A percentile compares a stretch with the other conserved stretches of the same genome.
phyloP scores from a whole-genome alignment of 2,113 vertebrate species.

The Dicentrarchus labrax region DNA sequence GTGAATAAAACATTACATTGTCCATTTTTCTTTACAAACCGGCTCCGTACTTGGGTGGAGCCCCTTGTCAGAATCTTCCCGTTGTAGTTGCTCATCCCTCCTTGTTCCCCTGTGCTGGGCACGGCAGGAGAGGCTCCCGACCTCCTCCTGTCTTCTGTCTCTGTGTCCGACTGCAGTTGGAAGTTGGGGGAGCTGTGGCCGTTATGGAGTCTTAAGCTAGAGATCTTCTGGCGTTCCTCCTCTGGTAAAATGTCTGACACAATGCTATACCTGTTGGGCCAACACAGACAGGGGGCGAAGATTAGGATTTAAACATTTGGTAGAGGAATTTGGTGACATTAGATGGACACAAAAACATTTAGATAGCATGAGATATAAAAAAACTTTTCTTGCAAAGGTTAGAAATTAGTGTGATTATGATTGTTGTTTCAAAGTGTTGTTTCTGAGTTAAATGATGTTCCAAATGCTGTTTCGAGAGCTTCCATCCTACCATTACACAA shows the following conservation, averaged over 20 bases:
- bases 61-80: slow-evolving; percentile 87
- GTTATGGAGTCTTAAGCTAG: slow-evolving; percentile 83
- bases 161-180: slow-evolving; percentile 35
- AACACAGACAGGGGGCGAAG: background rate
- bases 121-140: slow-evolving; percentile 50
- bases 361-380: background rate
- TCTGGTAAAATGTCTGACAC: slow-evolving; percentile 86
- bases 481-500: background rate
- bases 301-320: background rate
- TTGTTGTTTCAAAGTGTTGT: too few relatives aligned
- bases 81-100: slow-evolving; percentile 84
- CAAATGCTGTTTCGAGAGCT: background rate
- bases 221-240: slow-evolving; percentile 88
- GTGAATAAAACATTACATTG: slow-evolving; percentile 96
- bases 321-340: background rate
- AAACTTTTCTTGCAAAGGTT: background rate
- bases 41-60: slow-evolving; percentile 90
- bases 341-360: background rate
- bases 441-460: background rate
- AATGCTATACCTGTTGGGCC: slow-evolving; percentile 86
- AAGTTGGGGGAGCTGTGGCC: slow-evolving; percentile 63
- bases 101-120: slow-evolving; percentile 28
- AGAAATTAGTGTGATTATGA: background rate
- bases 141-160: slow-evolving; percentile 77
- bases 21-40: slow-evolving; percentile 98